Percentiles rank a stretch among this genome's conserved stretches.
Conservation (phyloP, 2,797 vertebrate genomes). For the Phylloscopus collybita region DNA sequence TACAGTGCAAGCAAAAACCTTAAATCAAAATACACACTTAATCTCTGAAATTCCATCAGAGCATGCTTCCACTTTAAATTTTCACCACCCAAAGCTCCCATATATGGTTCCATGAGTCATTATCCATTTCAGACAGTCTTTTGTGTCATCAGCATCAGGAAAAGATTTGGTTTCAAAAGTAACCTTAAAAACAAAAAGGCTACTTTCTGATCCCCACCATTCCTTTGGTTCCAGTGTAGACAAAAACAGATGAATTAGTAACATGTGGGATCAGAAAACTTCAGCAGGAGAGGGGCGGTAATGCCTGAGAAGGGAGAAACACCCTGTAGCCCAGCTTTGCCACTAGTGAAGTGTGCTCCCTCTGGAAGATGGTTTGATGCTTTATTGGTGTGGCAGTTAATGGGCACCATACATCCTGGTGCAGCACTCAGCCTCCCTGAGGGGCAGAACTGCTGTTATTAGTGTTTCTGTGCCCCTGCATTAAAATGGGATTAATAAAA, state of each 20-base stretch:
- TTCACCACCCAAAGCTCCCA: not conserved
- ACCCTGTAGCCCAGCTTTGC: not conserved
- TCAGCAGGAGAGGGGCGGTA: not conserved
- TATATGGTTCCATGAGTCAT: not conserved
- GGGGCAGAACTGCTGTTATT: not conserved
- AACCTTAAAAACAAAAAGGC: not conserved
- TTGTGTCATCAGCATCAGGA: not conserved
- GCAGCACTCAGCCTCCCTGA: not conserved
- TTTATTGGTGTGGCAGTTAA: not conserved
- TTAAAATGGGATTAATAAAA: conserved; percentile 10
- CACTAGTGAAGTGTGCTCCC: not conserved
- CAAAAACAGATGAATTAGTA: not conserved
- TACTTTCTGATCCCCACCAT: not conserved
- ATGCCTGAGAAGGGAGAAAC: not conserved
- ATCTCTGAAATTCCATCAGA: not conserved
- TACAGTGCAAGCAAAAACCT: not conserved
- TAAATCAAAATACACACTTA: conserved; percentile 12
- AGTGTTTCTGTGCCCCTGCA: not conserved
- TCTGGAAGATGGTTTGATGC: not conserved
- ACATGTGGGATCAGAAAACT: not conserved
- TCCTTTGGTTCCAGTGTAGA: not conserved
- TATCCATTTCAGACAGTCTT: not conserved
- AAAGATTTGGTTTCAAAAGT: not conserved
- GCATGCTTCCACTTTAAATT: not conserved
- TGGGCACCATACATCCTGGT: not conserved